Base-by-base conservation (phyloP, 2,113 vertebrate genomes). In the Gobio gobio region DNA sequence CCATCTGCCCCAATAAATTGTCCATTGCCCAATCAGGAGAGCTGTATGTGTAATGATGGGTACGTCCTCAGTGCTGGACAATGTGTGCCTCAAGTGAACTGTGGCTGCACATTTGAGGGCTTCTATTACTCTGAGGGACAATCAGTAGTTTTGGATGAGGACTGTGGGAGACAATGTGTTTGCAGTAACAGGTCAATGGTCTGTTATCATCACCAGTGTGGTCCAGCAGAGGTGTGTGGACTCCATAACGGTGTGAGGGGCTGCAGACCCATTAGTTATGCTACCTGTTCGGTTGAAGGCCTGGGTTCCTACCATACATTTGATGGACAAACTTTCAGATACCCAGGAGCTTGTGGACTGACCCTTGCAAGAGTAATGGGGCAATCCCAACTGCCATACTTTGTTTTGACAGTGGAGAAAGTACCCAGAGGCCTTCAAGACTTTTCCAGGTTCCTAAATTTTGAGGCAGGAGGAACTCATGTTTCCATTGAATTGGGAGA, bases 31-130 rank as follows among this genome's bases (percentile, higher is more conserved):
- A n/a, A 61, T 20, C 75, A 40, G 3, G 93, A 94, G 74, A 91
- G 90, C 83, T 94, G 94, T 51, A 47, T 89, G 61, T 95, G 93
- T 59, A n/a, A 94, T 61, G 0, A 54, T 22, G 93, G 93, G 24
- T 90, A 88, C 59, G 68, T 94, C 68, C 90, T 94, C 3, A 93
- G 93, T 0, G 78, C 22, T 26, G 90, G 92, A 0, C 22, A 22
- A 9, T 94, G 94, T 0, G 89, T 94, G 66, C 83, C 86, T 86
- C 63, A 36, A 16, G 66, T 68, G 0, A 73, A 90, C 5, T 95
- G 94, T 51, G 94, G 94, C 51, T 95, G 92, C 81, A 91, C 76
- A 0, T 89, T 89, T 83, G 89, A 92, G 24, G 93, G 88, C 4
- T 85, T 7, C 0, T 92, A 94, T 84, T 93, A 93, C 49, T 58